Evolutionary conservation across 2,888 invertebrate genomes (phyloP).

Genomic region (Ennomos fuscantarius): DNA sequence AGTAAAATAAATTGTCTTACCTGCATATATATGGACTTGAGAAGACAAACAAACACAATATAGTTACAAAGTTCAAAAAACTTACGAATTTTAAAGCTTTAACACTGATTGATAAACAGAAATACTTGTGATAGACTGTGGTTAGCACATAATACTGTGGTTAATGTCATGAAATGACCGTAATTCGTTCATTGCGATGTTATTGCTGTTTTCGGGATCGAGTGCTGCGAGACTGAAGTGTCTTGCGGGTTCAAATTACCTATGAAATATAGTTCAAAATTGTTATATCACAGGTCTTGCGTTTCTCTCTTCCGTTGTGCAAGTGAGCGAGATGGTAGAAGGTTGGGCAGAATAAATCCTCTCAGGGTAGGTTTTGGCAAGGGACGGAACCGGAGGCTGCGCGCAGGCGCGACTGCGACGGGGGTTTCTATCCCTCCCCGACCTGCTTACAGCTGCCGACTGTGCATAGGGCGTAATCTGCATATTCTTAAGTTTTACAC

Average conservation of each 20-base stretch:
- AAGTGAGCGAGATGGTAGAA: slow-evolving; percentile 43
- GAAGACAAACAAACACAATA: slow-evolving; percentile 18
- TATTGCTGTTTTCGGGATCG: slow-evolving; percentile 21
- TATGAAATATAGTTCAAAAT: slow-evolving; percentile 26
- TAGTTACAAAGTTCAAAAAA: slow-evolving; percentile 9
- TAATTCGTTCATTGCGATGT: slow-evolving; percentile 31
- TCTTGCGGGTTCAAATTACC: slow-evolving; percentile 32
- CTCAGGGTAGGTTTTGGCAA: slow-evolving; percentile 30
- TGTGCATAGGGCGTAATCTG: background rate
- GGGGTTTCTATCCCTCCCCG: slow-evolving; percentile 18
- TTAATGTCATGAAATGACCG: slow-evolving; percentile 13
- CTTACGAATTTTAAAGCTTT: slow-evolving; percentile 13
- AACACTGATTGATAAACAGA: slow-evolving; percentile 16
- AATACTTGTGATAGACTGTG: background rate
- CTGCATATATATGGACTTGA: slow-evolving; percentile 11
- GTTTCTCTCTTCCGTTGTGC: slow-evolving; percentile 30
- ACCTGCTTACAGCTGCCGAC: slow-evolving; percentile 2
- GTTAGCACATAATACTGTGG: slow-evolving; percentile 4
- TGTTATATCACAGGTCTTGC: slow-evolving; percentile 27
- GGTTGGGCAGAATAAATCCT: slow-evolving; percentile 28
- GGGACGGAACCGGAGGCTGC: slow-evolving; percentile 62
- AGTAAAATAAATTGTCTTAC: slow-evolving; percentile 28
- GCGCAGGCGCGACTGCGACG: slow-evolving; percentile 58
- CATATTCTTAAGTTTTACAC: too few species aligned
- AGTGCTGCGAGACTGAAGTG: slow-evolving; percentile 32